Evolutionary conservation across 2,113 vertebrate genomes (phyloP).

Genomic region (Pelobates fuscus): DNA sequence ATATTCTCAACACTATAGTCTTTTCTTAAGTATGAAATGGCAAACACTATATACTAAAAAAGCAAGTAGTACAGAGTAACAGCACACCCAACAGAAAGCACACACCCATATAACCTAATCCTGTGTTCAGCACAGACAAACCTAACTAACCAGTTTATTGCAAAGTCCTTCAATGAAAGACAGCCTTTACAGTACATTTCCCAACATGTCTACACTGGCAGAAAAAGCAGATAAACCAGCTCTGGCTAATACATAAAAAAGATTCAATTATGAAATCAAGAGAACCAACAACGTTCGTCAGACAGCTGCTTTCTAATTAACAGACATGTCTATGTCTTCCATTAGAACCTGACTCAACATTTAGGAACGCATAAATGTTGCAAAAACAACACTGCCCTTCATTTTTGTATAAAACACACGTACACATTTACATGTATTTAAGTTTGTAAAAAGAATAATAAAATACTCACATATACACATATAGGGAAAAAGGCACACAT

Average conservation of each 20-base stretch:
- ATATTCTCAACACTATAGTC: too few species aligned
- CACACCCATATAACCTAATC: slow-evolving; percentile 9
- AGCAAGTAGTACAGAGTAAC: not conserved
- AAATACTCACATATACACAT: too few species aligned
- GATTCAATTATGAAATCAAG: not conserved
- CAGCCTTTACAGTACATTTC: slow-evolving; percentile 30
- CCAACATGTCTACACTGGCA: slow-evolving; percentile 55
- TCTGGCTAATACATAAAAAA: slow-evolving; percentile 46
- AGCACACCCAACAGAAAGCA: not conserved
- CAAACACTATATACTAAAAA: not conserved
- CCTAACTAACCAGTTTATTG: not conserved
- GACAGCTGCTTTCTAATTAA: slow-evolving; percentile 28
- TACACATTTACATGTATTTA: too few species aligned
- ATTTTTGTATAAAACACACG: too few species aligned
- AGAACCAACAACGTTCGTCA: slow-evolving; percentile 41
- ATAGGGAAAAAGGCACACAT: too few species aligned
- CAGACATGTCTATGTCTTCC: slow-evolving; percentile 50
- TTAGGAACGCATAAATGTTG: not conserved
- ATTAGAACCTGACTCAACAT: not conserved
- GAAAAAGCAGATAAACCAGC: slow-evolving; percentile 66
- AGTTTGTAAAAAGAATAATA: too few species aligned
- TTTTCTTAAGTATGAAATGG: not conserved
- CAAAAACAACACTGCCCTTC: slow-evolving; percentile 21
- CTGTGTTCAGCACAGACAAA: not conserved
- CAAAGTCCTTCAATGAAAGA: not conserved